These are phyloP conservation scores for Tiliqua scincoides DNA, from an alignment of 2,113 vertebrate genomes.

Conservation along the genomic window DNA sequence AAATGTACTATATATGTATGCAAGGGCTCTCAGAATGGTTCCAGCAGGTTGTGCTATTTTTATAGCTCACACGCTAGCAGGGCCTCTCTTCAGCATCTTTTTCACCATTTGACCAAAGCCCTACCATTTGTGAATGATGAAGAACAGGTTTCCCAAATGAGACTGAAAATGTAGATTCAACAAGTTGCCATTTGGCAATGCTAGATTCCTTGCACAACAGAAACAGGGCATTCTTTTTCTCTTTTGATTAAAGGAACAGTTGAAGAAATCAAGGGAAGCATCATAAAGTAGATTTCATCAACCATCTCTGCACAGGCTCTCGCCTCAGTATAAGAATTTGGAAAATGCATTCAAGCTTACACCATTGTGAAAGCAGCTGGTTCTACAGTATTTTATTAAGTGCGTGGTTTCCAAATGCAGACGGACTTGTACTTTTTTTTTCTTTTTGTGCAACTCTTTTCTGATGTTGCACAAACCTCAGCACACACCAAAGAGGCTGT, in stretches of 20 bases:
- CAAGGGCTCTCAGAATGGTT: conserved; percentile 64
- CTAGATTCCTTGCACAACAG: neutral
- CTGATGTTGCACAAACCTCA: neutral
- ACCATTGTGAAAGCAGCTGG: neutral
- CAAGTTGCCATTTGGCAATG: conserved; percentile 1
- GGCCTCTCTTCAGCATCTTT: conserved; percentile 33
- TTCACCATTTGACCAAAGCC: conserved; percentile 25
- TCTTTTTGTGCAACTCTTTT: neutral
- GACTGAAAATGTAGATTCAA: conserved; percentile 12
- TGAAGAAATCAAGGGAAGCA: conserved; percentile 13
- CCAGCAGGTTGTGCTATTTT: conserved; percentile 69
- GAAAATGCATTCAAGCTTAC: neutral
- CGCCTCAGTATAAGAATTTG: conserved; percentile 18
- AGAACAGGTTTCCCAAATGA: conserved; percentile 25
- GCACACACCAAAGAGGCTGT: neutral
- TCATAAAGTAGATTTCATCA: neutral
- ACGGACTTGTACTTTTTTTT: too few relatives aligned
- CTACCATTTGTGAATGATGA: conserved; percentile 14
- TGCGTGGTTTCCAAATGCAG: neutral
- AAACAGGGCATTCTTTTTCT: neutral
- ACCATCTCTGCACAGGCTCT: neutral
- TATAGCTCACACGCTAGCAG: conserved; percentile 54
- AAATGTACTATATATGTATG: conserved; percentile 24
- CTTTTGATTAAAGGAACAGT: neutral
- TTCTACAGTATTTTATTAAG: neutral